Evolutionary conservation across 2,113 vertebrate species (phyloP).

Genomic region (Pseudorhombus dupliciocellatus): DNA sequence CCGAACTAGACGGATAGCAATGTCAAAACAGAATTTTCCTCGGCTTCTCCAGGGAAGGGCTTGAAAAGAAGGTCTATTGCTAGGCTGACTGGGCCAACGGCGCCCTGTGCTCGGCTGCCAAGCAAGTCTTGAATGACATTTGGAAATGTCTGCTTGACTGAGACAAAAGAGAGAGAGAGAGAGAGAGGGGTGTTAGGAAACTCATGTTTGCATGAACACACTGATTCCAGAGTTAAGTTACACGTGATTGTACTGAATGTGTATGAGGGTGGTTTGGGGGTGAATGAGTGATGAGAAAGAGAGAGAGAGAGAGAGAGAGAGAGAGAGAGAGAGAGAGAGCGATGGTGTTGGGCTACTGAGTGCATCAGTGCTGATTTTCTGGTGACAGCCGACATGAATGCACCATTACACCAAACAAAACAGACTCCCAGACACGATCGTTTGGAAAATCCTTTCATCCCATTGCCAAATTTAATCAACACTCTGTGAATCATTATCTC

Average conservation of each 20-base stretch:
- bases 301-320: not conserved
- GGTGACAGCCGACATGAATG: slow-evolving; percentile 45
- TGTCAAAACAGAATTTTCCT: slow-evolving; percentile 58
- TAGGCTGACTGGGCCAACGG: slow-evolving; percentile 46
- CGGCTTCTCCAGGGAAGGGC: slow-evolving; percentile 39
- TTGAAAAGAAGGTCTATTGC: slow-evolving; percentile 49
- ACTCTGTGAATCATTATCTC: slow-evolving; percentile 25
- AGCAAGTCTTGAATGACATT: slow-evolving; percentile 54
- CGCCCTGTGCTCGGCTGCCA: slow-evolving; percentile 28
- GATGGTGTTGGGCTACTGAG: slow-evolving; percentile 8
- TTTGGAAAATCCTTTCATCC: slow-evolving; percentile 37
- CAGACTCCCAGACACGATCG: slow-evolving; percentile 1
- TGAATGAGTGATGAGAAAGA: not conserved
- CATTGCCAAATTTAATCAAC: slow-evolving; percentile 55
- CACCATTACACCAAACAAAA: slow-evolving; percentile 26
- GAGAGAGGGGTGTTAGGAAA: slow-evolving; percentile 22
- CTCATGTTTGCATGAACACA: slow-evolving; percentile 14
- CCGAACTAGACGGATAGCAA: slow-evolving; percentile 54
- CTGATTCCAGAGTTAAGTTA: slow-evolving; percentile 10
- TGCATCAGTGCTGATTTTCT: slow-evolving; percentile 16
- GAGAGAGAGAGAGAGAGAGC: not conserved
- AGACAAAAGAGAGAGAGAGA: slow-evolving; percentile 28
- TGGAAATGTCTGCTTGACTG: slow-evolving; percentile 45
- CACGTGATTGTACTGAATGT: not conserved
- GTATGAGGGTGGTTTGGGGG: not conserved